Conservation (phyloP, 2,797 vertebrate genomes). For the Pseudochirops corinnae region DNA sequence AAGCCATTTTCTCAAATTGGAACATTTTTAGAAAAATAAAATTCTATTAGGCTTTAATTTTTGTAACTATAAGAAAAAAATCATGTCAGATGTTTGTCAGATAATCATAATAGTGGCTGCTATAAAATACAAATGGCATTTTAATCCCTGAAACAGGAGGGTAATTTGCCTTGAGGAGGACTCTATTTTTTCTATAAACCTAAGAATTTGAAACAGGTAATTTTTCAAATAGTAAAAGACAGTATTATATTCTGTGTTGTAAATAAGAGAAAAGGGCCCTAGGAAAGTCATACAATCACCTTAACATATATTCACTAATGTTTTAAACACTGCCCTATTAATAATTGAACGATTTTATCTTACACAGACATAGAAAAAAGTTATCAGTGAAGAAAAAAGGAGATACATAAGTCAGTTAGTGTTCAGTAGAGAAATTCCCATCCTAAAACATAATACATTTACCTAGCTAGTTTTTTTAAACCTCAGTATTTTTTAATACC, state of each 20-base stretch:
- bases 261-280: constrained; percentile 43
- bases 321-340: constrained; percentile 16
- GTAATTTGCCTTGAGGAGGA: constrained; percentile 50
- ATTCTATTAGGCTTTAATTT: constrained; percentile 11
- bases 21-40: constrained; percentile 11
- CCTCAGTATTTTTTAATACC: background rate
- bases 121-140: constrained; percentile 33
- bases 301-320: constrained; percentile 22
- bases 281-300: constrained; percentile 25
- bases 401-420: background rate
- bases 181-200: constrained; percentile 9
- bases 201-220: constrained; percentile 27
- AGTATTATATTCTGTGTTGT: constrained; percentile 47
- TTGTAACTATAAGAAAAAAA: background rate
- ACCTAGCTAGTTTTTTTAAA: constrained; percentile 36
- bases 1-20: background rate
- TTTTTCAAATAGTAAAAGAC: constrained; percentile 53
- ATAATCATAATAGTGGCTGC: background rate
- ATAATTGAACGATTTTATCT: constrained; percentile 27
- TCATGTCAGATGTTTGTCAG: constrained; percentile 19
- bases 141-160: constrained; percentile 37
- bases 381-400: constrained; percentile 8
- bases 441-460: constrained; percentile 12
- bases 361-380: background rate
- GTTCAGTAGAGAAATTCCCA: background rate